Conservation (phyloP, 2,888 invertebrate species). For the Villa cingulata region DNA sequence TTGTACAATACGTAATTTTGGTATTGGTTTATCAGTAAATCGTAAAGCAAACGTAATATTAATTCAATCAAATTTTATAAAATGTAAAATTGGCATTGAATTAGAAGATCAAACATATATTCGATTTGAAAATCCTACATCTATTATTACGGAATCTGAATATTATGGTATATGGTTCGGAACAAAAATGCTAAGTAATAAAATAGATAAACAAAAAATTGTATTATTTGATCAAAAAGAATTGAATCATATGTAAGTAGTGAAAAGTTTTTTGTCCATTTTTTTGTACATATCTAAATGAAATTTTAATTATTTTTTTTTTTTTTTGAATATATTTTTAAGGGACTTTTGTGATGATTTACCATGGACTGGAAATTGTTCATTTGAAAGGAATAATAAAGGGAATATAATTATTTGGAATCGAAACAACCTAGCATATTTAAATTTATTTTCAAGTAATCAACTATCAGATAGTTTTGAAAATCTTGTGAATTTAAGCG, state of each 20-base stretch:
- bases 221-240: background rate
- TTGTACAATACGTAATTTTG: slow-evolving; percentile 39
- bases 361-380: slow-evolving; percentile 23
- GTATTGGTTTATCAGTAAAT: slow-evolving; percentile 39
- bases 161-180: slow-evolving; percentile 41
- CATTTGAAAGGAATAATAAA: slow-evolving; percentile 24
- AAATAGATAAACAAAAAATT: background rate
- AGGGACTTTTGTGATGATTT: slow-evolving; percentile 4
- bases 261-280: too few relatives aligned
- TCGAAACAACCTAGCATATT: background rate
- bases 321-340: background rate
- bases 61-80: slow-evolving; percentile 23
- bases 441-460: background rate
- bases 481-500: background rate
- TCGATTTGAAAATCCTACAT: slow-evolving; percentile 29
- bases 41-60: slow-evolving; percentile 28
- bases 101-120: slow-evolving; percentile 31
- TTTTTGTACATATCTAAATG: background rate
- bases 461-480: slow-evolving; percentile 1
- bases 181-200: slow-evolving; percentile 21
- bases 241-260: background rate
- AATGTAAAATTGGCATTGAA: slow-evolving; percentile 25
- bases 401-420: slow-evolving; percentile 20
- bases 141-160: slow-evolving; percentile 35
- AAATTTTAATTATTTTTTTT: too few relatives aligned